phyloP scores from a whole-genome alignment of 2,113 vertebrate genomes.

The Tricholaema leucomelas region DNA sequence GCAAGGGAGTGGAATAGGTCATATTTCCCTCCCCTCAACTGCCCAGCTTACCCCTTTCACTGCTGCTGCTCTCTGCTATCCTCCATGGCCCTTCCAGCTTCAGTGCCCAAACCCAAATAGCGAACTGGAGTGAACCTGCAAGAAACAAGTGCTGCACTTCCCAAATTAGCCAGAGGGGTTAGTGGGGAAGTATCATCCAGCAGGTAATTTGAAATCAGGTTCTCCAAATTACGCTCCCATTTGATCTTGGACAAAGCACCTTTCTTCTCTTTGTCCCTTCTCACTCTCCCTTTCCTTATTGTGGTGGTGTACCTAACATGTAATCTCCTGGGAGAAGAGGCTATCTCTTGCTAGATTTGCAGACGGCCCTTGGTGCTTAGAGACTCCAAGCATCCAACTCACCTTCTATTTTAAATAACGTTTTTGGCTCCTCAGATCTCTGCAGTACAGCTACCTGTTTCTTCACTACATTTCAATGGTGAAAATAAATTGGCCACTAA shows the following conservation, averaged over 20 bases:
- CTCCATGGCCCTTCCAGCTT: not conserved
- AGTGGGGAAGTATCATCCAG: not conserved
- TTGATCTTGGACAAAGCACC: not conserved
- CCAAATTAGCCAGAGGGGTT: fast-evolving
- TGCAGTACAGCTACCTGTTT: not conserved
- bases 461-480: not conserved
- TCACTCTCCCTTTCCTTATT: not conserved
- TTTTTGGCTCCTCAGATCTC: not conserved
- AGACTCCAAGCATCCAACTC: not conserved
- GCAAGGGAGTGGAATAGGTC: not conserved
- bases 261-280: not conserved
- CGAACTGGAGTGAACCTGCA: not conserved
- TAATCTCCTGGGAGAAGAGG: not conserved
- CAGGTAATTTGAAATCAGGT: not conserved
- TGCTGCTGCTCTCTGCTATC: not conserved
- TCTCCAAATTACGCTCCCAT: not conserved
- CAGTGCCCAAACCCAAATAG: not conserved
- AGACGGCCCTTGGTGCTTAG: not conserved
- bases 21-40: not conserved
- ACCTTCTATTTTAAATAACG: not conserved
- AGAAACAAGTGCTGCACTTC: not conserved
- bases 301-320: not conserved
- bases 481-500: not conserved
- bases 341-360: not conserved
- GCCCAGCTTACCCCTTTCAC: not conserved